Base-by-base conservation (phyloP, 2,113 vertebrate genomes). In the Hyaena hyaena region DNA sequence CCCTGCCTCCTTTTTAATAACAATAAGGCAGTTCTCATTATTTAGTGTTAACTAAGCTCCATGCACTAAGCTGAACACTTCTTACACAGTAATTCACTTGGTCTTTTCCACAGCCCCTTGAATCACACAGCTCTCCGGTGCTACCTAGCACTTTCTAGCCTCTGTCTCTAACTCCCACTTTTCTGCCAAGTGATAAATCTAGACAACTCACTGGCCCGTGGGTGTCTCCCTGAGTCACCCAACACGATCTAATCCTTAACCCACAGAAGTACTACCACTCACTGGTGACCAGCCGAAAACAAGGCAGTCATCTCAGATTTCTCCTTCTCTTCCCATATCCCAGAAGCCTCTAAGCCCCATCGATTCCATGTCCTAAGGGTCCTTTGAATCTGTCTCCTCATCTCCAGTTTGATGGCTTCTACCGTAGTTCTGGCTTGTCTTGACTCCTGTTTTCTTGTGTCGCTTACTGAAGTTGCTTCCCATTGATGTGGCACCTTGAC, bases 41-140 rank as follows among this genome's bases (percentile, higher is more conserved):
- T 68, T 80, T 93, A 65, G 71, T 48, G 48, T 96, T 95, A 81
- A 55, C 69, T 84, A 39, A 76, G 71, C 82, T 53, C 39, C 21
- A 74, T 65, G 86, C 58, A 85, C 45, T 48, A 35, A 80, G 10
- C 53, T 73, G 66, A 97, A 71, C 65, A 23, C 31, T 81, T 90
- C 65, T 74, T 61, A 88, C 91, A 88, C 53, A 39, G 71, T 80
- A 68, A 84, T 86, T 55, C 24, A 39, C 68, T 88, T 83, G 26
- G 63, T 87, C 12, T 55, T 91, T 68, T 92, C 17, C 84, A 76
- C 6, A 66, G 23, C 16, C 12, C 28, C 33, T 53, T 26, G 21
- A 90, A 61, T 68, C 77, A 83, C 33, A 71, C 61, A 5, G 10
- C 39, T 16, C 3, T 88, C 31, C 55, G n/a, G 3, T 16, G 11